phyloP scores from a whole-genome alignment of 2,888 invertebrate species.

The Epinotia demarniana region DNA sequence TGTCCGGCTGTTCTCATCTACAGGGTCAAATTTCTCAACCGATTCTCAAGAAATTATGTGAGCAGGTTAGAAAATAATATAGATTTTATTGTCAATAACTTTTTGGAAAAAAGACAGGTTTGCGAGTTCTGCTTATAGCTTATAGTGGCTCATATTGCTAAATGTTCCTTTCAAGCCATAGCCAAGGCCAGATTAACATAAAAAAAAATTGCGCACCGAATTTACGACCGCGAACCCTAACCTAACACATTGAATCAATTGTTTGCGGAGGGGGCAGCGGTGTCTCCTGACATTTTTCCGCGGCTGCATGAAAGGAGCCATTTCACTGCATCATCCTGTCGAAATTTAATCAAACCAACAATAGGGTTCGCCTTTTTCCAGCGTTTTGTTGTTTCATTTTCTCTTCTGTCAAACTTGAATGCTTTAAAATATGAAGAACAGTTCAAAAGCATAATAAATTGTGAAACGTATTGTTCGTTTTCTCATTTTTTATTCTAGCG shows the following conservation, averaged over 20 bases:
- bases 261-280: slow-evolving; percentile 38
- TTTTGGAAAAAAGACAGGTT: too few relatives aligned
- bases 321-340: slow-evolving; percentile 66
- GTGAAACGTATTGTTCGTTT: not conserved
- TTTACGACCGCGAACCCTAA: slow-evolving; percentile 20
- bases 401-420: slow-evolving; percentile 56
- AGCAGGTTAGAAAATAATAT: too few relatives aligned
- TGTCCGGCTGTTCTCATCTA: too few relatives aligned
- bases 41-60: too few relatives aligned
- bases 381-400: slow-evolving; percentile 47
- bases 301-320: slow-evolving; percentile 70
- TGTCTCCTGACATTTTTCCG: slow-evolving; percentile 59
- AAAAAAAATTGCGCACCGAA: not conserved
- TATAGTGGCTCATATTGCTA: not conserved
- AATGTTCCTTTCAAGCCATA: too few relatives aligned
- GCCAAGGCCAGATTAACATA: not conserved
- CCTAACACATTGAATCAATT: slow-evolving; percentile 31
- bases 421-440: not conserved
- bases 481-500: not conserved
- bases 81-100: too few relatives aligned
- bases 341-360: slow-evolving; percentile 82
- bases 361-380: slow-evolving; percentile 66
- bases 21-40: too few relatives aligned
- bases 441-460: not conserved
- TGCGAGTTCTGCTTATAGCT: too few relatives aligned